A percentile compares a stretch with the other conserved stretches of the same genome.
phyloP scores from a whole-genome alignment of 1,140 invertebrate species.

The Formica selysi region DNA sequence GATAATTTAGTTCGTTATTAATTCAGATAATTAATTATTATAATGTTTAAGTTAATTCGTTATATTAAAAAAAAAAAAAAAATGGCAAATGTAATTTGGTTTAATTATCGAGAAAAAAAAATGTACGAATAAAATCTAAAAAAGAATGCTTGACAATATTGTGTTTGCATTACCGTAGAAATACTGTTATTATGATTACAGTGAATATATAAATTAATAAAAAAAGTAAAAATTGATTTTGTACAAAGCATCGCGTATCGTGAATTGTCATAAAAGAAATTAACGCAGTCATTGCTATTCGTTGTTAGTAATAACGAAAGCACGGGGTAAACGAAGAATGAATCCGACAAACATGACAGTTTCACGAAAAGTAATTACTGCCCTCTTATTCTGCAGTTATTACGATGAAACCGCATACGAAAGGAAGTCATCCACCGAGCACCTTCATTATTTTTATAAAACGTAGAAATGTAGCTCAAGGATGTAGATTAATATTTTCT shows the following conservation, averaged over 20 bases:
- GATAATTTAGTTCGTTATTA: constrained; percentile 10
- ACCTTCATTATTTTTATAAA: constrained; percentile 62
- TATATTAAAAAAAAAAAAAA: neutral
- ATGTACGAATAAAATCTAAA: neutral
- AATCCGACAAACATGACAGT: constrained; percentile 67
- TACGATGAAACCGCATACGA: constrained; percentile 66
- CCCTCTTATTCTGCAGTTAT: constrained; percentile 72
- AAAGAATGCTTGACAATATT: neutral
- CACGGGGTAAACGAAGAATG: constrained; percentile 43
- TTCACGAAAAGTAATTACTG: constrained; percentile 74
- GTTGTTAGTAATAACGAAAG: constrained; percentile 70
- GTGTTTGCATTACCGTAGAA: neutral
- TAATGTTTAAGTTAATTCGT: neutral
- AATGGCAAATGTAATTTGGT: neutral
- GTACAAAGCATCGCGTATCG: constrained; percentile 17
- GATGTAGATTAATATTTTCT: constrained; percentile 59
- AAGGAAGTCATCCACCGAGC: constrained; percentile 54
- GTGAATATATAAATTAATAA: neutral
- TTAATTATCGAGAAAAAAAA: constrained; percentile 36
- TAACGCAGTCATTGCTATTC: constrained; percentile 50
- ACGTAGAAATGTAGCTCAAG: constrained; percentile 48
- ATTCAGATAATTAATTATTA: constrained; percentile 1
- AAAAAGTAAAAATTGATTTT: constrained; percentile 2
- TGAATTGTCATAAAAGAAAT: constrained; percentile 51
- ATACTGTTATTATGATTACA: constrained; percentile 14